Evolutionary conservation across 2,113 vertebrate genomes (phyloP).

Genomic region (Megaptera novaeangliae): DNA sequence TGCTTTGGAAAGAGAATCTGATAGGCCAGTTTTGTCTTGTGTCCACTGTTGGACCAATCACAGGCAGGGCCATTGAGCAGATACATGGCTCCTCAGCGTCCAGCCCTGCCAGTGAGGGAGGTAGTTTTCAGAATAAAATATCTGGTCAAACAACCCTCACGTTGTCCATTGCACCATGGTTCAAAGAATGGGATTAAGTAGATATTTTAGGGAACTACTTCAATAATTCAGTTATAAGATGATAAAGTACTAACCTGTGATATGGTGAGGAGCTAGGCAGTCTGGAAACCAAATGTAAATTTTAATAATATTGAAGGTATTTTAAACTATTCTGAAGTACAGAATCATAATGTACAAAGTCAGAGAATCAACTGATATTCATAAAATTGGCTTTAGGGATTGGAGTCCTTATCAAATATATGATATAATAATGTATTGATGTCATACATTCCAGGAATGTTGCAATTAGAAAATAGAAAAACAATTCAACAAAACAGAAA

Average conservation of each 20-base stretch:
- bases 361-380: not conserved
- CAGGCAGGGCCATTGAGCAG: not conserved
- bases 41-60: not conserved
- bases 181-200: not conserved
- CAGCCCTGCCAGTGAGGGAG: not conserved
- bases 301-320: not conserved
- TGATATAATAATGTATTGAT: not conserved
- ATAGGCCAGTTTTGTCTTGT: not conserved
- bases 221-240: not conserved
- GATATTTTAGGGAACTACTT: not conserved
- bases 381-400: not conserved
- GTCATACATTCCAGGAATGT: not conserved
- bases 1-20: not conserved
- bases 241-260: not conserved
- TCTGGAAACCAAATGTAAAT: not conserved
- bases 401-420: not conserved
- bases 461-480: not conserved
- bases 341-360: not conserved
- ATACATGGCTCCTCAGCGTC: not conserved
- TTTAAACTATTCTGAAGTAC: not conserved
- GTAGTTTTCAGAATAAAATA: not conserved
- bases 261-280: not conserved
- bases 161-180: rapidly evolving
- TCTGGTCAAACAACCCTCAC: not conserved
- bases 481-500: not conserved